Percentiles rank a stretch among this genome's conserved stretches.
Conservation (phyloP, 2,888 invertebrate genomes). For the Coenonympha arcania region DNA sequence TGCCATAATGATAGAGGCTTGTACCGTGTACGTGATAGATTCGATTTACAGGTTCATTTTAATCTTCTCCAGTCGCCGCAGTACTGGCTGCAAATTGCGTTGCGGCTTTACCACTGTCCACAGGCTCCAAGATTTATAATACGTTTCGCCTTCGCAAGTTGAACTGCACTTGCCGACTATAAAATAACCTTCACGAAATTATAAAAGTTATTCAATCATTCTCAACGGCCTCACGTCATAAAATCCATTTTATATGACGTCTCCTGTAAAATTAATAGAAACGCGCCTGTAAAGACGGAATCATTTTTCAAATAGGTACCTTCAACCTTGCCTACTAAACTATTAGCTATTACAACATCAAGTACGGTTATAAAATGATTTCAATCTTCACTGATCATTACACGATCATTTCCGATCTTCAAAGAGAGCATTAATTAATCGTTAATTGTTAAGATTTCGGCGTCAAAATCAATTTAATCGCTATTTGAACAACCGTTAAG, state of each 20-base stretch:
- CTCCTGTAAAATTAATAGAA: conserved; percentile 12
- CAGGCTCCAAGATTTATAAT: conserved; percentile 36
- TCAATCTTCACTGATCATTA: conserved; percentile 37
- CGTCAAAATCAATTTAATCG: conserved; percentile 52
- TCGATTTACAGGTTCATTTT: conserved; percentile 67
- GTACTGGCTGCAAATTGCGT: conserved; percentile 55
- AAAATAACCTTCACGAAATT: conserved; percentile 10
- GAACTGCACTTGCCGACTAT: background rate
- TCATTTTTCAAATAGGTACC: conserved; percentile 15
- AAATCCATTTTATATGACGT: conserved; percentile 7
- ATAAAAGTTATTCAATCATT: conserved; percentile 12
- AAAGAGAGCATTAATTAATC: conserved; percentile 42
- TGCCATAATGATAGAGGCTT: conserved; percentile 56
- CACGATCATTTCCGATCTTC: conserved; percentile 39
- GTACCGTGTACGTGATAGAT: conserved; percentile 66
- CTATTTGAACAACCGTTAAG: conserved; percentile 46
- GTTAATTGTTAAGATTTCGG: conserved; percentile 39
- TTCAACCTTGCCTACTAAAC: conserved; percentile 3
- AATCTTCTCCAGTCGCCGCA: conserved; percentile 55
- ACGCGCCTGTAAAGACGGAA: conserved; percentile 2
- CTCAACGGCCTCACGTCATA: conserved; percentile 8
- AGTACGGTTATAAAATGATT: conserved; percentile 28
- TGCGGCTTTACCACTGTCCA: conserved; percentile 60
- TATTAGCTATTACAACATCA: conserved; percentile 24
- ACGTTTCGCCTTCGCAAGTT: background rate